phyloP scores from a whole-genome alignment of 2,888 invertebrate species.

The Ephialtes manifestator region DNA sequence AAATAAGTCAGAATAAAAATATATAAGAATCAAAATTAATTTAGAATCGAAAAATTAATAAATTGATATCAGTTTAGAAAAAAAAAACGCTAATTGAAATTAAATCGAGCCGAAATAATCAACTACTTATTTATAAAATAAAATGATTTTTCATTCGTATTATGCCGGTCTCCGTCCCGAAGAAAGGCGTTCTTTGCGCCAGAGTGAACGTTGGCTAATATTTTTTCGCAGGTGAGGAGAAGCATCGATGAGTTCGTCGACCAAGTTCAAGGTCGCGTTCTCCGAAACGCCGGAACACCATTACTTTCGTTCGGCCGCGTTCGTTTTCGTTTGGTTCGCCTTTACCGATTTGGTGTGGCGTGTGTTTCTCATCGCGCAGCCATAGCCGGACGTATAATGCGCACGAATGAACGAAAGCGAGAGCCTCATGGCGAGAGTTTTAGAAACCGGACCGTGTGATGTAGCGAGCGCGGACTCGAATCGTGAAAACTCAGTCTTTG shows the following conservation, averaged over 20 bases:
- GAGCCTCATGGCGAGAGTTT: conserved; percentile 79
- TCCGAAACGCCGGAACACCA: conserved; percentile 40
- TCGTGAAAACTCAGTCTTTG: conserved; percentile 76
- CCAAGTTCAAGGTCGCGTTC: conserved; percentile 78
- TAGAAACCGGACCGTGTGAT: conserved; percentile 80
- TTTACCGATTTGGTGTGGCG: conserved; percentile 37
- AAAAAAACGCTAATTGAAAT: too few species aligned
- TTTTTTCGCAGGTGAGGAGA: conserved; percentile 49
- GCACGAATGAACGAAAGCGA: conserved; percentile 76
- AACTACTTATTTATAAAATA: too few species aligned
- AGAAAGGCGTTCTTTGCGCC: neutral
- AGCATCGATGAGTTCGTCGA: conserved; percentile 75
- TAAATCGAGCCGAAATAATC: too few species aligned
- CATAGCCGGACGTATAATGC: conserved; percentile 29
- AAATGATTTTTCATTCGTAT: too few species aligned
- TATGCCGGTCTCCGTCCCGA: neutral
- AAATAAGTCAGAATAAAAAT: too few species aligned
- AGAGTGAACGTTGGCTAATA: neutral
- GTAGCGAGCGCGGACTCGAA: conserved; percentile 57
- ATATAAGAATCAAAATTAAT: too few species aligned
- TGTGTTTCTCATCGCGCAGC: conserved; percentile 17
- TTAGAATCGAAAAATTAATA: too few species aligned
- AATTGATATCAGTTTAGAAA: too few species aligned
- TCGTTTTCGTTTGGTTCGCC: conserved; percentile 6
- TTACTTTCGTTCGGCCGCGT: conserved; percentile 47